phyloP scores from a whole-genome alignment of 2,113 vertebrate genomes.

The Neogobius melanostomus region DNA sequence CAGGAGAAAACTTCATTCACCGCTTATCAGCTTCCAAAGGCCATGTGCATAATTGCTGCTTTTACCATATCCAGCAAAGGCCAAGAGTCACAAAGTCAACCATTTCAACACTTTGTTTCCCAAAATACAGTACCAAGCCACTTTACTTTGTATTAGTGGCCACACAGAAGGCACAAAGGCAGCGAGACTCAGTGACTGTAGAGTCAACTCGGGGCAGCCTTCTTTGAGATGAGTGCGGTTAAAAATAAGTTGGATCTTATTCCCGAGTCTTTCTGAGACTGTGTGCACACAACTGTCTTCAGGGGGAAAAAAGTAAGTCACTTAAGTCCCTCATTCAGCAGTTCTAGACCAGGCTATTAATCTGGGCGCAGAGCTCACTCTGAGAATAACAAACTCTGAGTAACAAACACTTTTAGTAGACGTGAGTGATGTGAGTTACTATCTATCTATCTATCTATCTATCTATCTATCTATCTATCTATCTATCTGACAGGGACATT shows the following conservation, averaged over 20 bases:
- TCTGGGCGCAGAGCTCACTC: not conserved
- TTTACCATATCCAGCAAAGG: not conserved
- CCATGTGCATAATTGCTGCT: not conserved
- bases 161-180: not conserved
- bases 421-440: no score
- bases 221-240: slow-evolving; percentile 29
- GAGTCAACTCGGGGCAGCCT: slow-evolving; percentile 28
- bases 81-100: not conserved
- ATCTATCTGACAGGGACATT: no score
- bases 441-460: no score
- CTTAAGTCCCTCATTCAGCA: slow-evolving; percentile 59
- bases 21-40: not conserved
- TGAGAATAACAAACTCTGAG: no score
- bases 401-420: no score
- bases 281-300: slow-evolving; percentile 38
- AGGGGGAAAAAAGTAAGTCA: slow-evolving; percentile 46
- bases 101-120: not conserved
- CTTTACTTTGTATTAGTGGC: not conserved
- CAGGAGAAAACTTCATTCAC: not conserved
- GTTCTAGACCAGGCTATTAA: slow-evolving; percentile 57
- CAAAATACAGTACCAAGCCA: not conserved
- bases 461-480: no score
- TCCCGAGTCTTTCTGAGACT: slow-evolving; percentile 21
- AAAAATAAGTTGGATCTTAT: slow-evolving; percentile 40
- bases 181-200: not conserved